Evolutionary conservation across 2,888 invertebrate species (phyloP), one percentile per base, ranked within the genome.

Genomic region (Bugulina stolonifera): DNA sequence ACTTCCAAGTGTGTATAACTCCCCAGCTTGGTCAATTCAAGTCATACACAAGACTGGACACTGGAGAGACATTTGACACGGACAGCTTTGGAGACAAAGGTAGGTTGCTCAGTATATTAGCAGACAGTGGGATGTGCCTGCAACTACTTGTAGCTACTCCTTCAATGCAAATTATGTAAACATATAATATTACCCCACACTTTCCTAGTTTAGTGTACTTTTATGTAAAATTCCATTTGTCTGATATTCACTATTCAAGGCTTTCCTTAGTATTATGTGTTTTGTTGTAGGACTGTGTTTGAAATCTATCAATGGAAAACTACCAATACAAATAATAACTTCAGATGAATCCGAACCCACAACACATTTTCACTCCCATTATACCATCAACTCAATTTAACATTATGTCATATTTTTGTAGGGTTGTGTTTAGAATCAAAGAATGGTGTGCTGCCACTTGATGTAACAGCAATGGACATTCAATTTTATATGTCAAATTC

Each of bases 401-500:
- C n/a, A n/a, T n/a, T n/a, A n/a, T n/a, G n/a, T n/a, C n/a, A n/a
- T n/a, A n/a, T n/a, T 27, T 32, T 64, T 64, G 32, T 32, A 64
- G 64, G 64, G 18, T 64, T 64, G 3, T 64, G 64, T 27, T 10
- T 27, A 32, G 5, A 27, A 14, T 64, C 64, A 2, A 32, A 29
- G 10, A 64, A 34, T 25, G 64, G 64, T 2, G 5, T 14, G 34
- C 5, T 64, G 3, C 34, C 64, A 64, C 64, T 64, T 14, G 3
- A 3, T 25, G 64, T 64, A 64, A 25, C 18, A 14, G 64, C 64
- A 29, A 64, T 32, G 64, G 64, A 64, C 32, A 64, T 64, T 2
- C 64, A 64, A n/a, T 32, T 32, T 34, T 64, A 64, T 64, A 64
- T 64, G 64, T 64, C 64, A 32, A 64, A 34, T n/a, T 25, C 64